A percentile compares a stretch with the other conserved stretches of the same genome.
phyloP scores from a whole-genome alignment of 2,113 vertebrate genomes.

The Ciconia stormi region DNA sequence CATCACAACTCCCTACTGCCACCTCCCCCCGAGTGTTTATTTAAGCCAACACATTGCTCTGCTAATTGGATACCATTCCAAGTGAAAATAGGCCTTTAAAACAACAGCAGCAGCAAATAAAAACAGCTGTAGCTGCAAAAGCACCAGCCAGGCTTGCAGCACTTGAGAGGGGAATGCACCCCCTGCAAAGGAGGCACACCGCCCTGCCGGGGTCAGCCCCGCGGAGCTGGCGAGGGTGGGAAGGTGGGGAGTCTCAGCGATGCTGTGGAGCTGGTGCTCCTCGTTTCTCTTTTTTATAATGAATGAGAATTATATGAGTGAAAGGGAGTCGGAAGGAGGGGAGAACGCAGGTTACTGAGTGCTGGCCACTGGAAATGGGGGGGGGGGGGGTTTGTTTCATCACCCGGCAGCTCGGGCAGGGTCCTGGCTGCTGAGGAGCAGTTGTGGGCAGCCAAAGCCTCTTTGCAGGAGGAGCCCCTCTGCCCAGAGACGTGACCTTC shows the following conservation, averaged over 20 bases:
- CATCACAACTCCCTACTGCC: neutral
- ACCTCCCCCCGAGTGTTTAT: constrained; percentile 66
- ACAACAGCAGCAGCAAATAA: constrained; percentile 68
- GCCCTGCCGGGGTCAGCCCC: accelerated
- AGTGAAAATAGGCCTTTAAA: constrained; percentile 80
- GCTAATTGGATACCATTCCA: constrained; percentile 80
- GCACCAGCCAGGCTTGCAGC: constrained; percentile 7
- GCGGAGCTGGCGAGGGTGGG: neutral
- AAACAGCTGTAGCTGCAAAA: constrained; percentile 68
- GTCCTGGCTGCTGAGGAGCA: neutral
- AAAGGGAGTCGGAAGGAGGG: neutral
- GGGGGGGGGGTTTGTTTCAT: accelerated
- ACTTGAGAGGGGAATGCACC: neutral
- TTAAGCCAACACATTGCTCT: constrained; percentile 80
- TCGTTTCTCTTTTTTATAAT: accelerated
- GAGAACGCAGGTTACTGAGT: neutral
- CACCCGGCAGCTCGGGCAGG: neutral
- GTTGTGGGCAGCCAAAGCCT: neutral
- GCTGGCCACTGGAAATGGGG: neutral
- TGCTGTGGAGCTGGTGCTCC: neutral
- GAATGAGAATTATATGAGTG: accelerated
- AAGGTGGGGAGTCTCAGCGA: too few species aligned
- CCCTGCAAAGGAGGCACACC: neutral
- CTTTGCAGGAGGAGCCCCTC: neutral
- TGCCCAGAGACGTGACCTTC: neutral